phyloP scores from a whole-genome alignment of 2,113 vertebrate species.

The Oncorhynchus clarkii region DNA sequence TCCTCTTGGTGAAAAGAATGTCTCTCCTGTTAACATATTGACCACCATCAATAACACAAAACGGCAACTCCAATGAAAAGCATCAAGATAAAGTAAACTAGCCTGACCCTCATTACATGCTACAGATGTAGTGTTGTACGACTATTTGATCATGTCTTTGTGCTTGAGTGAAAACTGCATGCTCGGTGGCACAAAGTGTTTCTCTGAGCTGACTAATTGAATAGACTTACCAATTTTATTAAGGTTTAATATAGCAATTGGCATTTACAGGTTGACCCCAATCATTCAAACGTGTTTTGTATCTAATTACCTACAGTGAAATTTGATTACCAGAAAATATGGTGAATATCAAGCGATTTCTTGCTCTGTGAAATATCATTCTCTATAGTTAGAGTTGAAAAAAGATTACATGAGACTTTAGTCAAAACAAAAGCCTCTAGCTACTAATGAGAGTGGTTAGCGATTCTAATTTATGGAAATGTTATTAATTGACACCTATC shows the following conservation, averaged over 20 bases:
- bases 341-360: constrained; percentile 72
- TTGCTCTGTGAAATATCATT: constrained; percentile 56
- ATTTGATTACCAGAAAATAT: constrained; percentile 76
- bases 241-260: constrained; percentile 56
- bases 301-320: constrained; percentile 71
- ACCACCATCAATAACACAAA: constrained; percentile 63
- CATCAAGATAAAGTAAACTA: constrained; percentile 53
- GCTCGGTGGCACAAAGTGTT: constrained; percentile 39
- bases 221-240: constrained; percentile 55
- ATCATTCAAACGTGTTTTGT: constrained; percentile 61
- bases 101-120: constrained; percentile 68
- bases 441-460: constrained; percentile 97
- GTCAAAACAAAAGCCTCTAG: constrained; percentile 88
- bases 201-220: constrained; percentile 68
- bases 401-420: constrained; percentile 82
- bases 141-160: constrained; percentile 65
- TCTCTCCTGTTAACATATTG: constrained; percentile 40
- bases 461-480: constrained; percentile 99
- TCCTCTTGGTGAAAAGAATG: too few relatives aligned
- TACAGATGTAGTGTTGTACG: constrained; percentile 63
- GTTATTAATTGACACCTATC: constrained; percentile 99
- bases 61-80: constrained; percentile 57
- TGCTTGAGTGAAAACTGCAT: constrained; percentile 57
- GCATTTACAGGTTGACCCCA: constrained; percentile 71
- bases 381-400: constrained; percentile 73